Conservation (phyloP, 1,140 invertebrate species). For the Paralvinella palmiformis region DNA sequence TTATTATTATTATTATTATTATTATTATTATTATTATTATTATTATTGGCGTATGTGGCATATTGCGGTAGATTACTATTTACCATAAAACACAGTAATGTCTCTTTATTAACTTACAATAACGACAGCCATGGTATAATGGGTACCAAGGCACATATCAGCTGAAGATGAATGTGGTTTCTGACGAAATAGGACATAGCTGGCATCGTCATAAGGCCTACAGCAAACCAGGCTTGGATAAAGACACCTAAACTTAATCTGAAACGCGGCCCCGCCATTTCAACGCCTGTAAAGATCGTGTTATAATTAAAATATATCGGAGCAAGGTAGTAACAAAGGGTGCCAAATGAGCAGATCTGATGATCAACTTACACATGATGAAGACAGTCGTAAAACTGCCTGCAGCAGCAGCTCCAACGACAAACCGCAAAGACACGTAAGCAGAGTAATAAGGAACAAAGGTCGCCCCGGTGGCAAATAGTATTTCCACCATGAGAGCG, state of each 20-base stretch:
- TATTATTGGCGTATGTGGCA: no score
- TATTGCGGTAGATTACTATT: no score
- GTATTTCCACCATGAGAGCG: not conserved
- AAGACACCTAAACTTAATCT: not conserved
- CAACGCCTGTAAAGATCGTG: not conserved
- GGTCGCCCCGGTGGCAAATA: not conserved
- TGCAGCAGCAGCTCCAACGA: not conserved
- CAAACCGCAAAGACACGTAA: not conserved
- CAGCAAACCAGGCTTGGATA: not conserved
- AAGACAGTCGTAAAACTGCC: not conserved
- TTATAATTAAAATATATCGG: constrained; percentile 1
- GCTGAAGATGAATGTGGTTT: not conserved
- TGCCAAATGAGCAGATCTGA: no score
- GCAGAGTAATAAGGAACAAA: not conserved
- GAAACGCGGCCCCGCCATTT: not conserved
- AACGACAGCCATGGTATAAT: no score
- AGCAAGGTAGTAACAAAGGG: no score
- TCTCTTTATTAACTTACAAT: no score
- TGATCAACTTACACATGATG: not conserved
- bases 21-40: no score
- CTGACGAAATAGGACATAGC: not conserved
- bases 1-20: no score
- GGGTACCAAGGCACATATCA: not conserved
- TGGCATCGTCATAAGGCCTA: constrained; percentile 3
- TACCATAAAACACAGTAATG: no score